Percentiles rank a stretch among this genome's conserved stretches.
Evolutionary conservation across 2,888 invertebrate genomes (phyloP).

Genomic region (Laspeyria flexula): DNA sequence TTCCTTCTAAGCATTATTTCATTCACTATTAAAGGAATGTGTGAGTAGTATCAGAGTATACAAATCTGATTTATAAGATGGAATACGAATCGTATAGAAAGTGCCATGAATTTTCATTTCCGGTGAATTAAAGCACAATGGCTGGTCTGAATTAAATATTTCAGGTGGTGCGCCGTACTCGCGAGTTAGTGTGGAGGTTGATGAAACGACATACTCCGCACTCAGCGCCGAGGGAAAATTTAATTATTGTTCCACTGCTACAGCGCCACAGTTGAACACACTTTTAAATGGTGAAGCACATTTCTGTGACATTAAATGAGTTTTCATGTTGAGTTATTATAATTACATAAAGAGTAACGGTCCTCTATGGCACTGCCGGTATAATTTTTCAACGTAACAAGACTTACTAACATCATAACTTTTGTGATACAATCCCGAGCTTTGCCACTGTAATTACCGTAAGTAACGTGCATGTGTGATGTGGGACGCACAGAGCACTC

Average conservation of each 20-base stretch:
- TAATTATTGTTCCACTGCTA: constrained; percentile 79
- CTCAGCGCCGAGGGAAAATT: constrained; percentile 76
- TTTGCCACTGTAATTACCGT: background rate
- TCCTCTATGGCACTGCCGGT: constrained; percentile 22
- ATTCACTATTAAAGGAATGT: too few relatives aligned
- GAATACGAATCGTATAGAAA: constrained; percentile 35
- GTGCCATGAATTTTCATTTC: constrained; percentile 67
- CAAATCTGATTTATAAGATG: constrained; percentile 15
- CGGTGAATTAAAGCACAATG: constrained; percentile 71
- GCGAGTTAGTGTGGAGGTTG: constrained; percentile 75
- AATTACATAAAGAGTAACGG: constrained; percentile 59
- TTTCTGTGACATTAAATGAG: constrained; percentile 75
- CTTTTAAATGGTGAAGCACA: constrained; percentile 75
- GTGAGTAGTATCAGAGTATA: background rate
- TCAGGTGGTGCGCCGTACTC: constrained; percentile 70
- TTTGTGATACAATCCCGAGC: background rate
- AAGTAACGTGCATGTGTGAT: constrained; percentile 3
- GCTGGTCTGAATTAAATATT: constrained; percentile 77
- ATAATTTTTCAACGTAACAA: constrained; percentile 16
- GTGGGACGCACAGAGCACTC: background rate
- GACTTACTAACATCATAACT: constrained; percentile 4
- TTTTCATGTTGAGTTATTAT: constrained; percentile 70
- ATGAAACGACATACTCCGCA: constrained; percentile 77
- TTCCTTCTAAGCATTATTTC: too few relatives aligned
- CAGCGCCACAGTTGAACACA: constrained; percentile 73